Evolutionary conservation across 2,888 invertebrate genomes (phyloP), one percentile per base, ranked within the genome.

Genomic region (Adineta ricciae): DNA sequence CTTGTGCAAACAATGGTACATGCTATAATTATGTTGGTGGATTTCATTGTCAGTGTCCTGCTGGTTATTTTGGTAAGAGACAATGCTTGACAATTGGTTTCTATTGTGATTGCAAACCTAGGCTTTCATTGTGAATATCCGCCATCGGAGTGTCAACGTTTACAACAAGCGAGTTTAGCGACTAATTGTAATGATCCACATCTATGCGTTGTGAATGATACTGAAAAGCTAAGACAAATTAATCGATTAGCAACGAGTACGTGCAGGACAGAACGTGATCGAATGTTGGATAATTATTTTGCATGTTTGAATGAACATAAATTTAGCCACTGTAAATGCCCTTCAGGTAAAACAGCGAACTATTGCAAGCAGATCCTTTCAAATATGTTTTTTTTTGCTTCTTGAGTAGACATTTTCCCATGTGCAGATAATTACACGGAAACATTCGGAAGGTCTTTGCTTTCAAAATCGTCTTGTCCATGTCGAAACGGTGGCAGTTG

Each of bases 11-110:
- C 24, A 41, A 36, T 41, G 73, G 73, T 8, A 78, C 73, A 38
- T 78, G 73, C 24, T 41, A 78, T 78, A 78, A 78, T 78, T 78
- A 78, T 41, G 36, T 24, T 78, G 73, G 73, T 38, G 73, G 73
- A 14, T 78, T 78, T 41, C 73, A 78, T 41, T 78, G 73, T 24
- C 36, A 38, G 2, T 78, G 73, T 78, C 36, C 41, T 21, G 8
- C 36, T 1, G 73, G 73, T 78, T 78, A 78, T 78, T 78, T 78
- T 41, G 73, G 73, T 78, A 78, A 8, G 73, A 21, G 7, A 27
- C 1, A 14, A 64, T 64, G 2, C 11, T 64, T n/a, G n/a, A n/a
- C n/a, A n/a, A n/a, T n/a, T n/a, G n/a, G n/a, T n/a, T n/a, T n/a
- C n/a, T n/a, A n/a, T n/a, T 64, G 2, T n/a, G 27, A 64, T 27